A percentile compares a stretch with the other conserved stretches of the same genome.
Evolutionary conservation across 2,888 invertebrate genomes (phyloP).

Genomic region (Helleia helle): DNA sequence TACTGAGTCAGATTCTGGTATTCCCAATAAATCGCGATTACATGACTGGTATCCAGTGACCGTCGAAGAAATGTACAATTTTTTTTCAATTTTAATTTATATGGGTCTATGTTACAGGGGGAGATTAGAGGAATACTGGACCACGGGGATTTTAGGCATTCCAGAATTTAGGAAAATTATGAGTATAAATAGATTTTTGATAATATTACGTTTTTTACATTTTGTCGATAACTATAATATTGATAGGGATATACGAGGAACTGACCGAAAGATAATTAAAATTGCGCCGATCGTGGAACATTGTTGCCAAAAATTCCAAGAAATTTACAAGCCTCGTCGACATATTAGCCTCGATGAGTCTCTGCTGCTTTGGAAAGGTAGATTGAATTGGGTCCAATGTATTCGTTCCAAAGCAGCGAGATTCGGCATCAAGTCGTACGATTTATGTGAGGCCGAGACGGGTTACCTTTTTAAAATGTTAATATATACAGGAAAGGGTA

Average conservation of each 20-base stretch:
- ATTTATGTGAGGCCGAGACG: not conserved
- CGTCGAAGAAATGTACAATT: not conserved
- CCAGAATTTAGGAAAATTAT: constrained; percentile 3
- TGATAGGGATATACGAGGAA: not conserved
- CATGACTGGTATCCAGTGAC: not conserved
- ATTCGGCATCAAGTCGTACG: constrained; percentile 4
- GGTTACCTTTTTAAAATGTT: not conserved
- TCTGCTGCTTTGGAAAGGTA: constrained; percentile 4
- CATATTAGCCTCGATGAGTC: constrained; percentile 2
- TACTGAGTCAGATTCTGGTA: not conserved
- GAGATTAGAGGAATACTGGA: not conserved
- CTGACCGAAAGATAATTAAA: constrained; percentile 3
- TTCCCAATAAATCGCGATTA: not conserved
- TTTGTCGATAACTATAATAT: constrained; percentile 7
- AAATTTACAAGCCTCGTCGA: not conserved
- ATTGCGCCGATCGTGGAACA: not conserved
- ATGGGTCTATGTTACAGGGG: constrained; percentile 4
- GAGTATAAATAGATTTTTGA: not conserved
- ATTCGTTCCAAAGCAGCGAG: constrained; percentile 3
- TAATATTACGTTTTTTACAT: not conserved
- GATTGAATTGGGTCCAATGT: constrained; percentile 2
- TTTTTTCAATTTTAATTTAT: not conserved
- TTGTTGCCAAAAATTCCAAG: not conserved
- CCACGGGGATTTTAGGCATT: not conserved
- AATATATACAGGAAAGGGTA: not conserved